Percentiles rank a stretch among this genome's conserved stretches.
phyloP scores from a whole-genome alignment of 30 jellyfish, hydroid and myxozoan genomes.

The Hydra vulgaris region DNA sequence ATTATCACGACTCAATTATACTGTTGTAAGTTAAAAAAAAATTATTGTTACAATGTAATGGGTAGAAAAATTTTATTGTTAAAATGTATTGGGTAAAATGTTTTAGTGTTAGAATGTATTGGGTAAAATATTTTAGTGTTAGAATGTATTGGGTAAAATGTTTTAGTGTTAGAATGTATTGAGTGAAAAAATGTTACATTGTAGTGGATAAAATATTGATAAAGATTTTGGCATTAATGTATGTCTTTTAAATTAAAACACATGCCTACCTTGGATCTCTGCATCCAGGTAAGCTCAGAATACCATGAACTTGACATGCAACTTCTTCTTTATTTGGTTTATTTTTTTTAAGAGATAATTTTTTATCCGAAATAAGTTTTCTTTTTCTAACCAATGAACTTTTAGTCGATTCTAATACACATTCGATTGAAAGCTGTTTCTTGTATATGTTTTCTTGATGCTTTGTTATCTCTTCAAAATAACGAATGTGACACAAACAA shows the following conservation, averaged over 20 bases:
- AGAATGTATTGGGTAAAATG: too few species aligned
- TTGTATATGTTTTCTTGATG: neutral
- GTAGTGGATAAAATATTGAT: too few species aligned
- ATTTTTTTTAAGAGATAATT: neutral
- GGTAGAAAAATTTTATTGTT: too few species aligned
- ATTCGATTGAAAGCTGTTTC: neutral
- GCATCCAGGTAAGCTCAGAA: conserved; percentile 54
- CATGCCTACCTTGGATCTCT: conserved; percentile 45
- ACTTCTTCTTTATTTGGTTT: conserved; percentile 14
- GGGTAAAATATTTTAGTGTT: too few species aligned
- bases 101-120: too few species aligned
- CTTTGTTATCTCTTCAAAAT: neutral
- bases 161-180: too few species aligned
- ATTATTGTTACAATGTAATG: too few species aligned
- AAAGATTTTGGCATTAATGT: too few species aligned
- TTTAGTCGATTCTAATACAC: neutral
- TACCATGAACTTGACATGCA: conserved; percentile 60
- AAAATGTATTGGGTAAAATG: too few species aligned
- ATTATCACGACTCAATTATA: too few species aligned
- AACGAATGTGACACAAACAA: neutral
- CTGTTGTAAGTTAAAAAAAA: too few species aligned
- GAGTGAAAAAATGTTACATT: too few species aligned
- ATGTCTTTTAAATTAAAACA: neutral
- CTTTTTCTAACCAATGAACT: neutral
- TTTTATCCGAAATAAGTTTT: neutral